Conservation (phyloP, 2,113 vertebrate genomes). For the Neogobius melanostomus region DNA sequence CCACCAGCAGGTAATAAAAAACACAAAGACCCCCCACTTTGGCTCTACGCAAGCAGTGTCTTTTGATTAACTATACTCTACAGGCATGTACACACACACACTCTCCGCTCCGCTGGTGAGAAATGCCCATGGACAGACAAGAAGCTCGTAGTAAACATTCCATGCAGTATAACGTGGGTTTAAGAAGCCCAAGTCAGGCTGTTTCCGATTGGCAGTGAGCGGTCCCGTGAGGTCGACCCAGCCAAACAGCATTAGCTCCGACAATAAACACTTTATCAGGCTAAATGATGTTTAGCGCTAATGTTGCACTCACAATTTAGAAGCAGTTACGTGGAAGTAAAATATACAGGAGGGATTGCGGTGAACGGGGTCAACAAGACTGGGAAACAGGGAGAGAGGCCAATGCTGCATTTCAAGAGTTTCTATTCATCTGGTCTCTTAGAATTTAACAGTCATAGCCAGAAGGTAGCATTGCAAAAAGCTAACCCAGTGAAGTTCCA, state of each 20-base stretch:
- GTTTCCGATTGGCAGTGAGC: constrained; percentile 16
- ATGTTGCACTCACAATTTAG: constrained; percentile 50
- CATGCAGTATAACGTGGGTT: neutral
- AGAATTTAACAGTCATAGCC: neutral
- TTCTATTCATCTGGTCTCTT: neutral
- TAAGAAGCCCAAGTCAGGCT: neutral
- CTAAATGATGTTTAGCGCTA: constrained; percentile 60
- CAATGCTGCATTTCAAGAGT: neutral
- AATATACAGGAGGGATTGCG: constrained; percentile 29
- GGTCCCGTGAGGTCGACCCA: constrained; percentile 21
- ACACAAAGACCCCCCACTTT: constrained; percentile 52
- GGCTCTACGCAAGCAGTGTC: constrained; percentile 13
- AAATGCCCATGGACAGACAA: constrained; percentile 17
- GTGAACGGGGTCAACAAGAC: constrained; percentile 34
- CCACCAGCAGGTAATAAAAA: constrained; percentile 66
- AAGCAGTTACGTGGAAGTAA: constrained; percentile 28
- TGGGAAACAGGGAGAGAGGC: constrained; percentile 38
- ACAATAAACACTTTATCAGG: constrained; percentile 70
- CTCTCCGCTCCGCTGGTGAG: constrained; percentile 12
- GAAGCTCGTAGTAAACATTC: constrained; percentile 16
- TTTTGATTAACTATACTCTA: constrained; percentile 27
- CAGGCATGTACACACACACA: constrained; percentile 11
- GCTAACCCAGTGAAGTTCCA: neutral
- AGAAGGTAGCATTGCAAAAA: neutral
- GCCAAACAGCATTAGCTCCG: constrained; percentile 45